Evolutionary conservation across 2,113 vertebrate genomes (phyloP).

Genomic region (Peucedramus taeniatus): DNA sequence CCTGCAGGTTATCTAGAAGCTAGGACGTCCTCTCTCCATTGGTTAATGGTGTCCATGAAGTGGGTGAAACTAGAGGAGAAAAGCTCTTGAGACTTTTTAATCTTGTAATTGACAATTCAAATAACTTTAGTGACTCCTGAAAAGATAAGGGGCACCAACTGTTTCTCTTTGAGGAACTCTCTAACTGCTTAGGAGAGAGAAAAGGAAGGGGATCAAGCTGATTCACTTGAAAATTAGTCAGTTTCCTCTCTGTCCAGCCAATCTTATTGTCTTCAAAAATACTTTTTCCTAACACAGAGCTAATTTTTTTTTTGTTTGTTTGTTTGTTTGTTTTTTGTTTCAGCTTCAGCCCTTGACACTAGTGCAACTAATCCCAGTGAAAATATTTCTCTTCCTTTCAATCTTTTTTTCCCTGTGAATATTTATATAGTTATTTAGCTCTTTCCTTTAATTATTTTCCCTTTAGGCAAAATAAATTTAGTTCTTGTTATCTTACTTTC

Average conservation of each 20-base stretch:
- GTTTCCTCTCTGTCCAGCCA: not conserved
- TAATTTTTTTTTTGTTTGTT: not conserved
- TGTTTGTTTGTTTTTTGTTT: not conserved
- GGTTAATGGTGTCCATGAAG: not conserved
- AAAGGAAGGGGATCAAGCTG: not conserved
- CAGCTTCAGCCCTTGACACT: not conserved
- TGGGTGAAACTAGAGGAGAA: not conserved
- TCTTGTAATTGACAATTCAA: not conserved
- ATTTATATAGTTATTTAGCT: not conserved
- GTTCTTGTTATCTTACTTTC: constrained; percentile 9
- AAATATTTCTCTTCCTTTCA: not conserved
- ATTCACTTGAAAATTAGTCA: not conserved
- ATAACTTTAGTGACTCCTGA: not conserved
- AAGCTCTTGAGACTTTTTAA: not conserved
- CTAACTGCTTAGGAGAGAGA: not conserved
- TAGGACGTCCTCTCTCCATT: not conserved
- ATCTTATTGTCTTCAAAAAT: not conserved
- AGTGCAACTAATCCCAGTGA: not conserved
- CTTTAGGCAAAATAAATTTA: not conserved
- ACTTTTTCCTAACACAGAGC: not conserved
- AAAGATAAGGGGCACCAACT: not conserved
- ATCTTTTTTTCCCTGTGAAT: not conserved
- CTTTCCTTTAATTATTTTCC: constrained; percentile 1
- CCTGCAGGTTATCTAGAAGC: not conserved
- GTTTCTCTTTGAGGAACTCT: not conserved